Base-by-base conservation (phyloP, 2,113 vertebrate species). In the Ophiodon elongatus region DNA sequence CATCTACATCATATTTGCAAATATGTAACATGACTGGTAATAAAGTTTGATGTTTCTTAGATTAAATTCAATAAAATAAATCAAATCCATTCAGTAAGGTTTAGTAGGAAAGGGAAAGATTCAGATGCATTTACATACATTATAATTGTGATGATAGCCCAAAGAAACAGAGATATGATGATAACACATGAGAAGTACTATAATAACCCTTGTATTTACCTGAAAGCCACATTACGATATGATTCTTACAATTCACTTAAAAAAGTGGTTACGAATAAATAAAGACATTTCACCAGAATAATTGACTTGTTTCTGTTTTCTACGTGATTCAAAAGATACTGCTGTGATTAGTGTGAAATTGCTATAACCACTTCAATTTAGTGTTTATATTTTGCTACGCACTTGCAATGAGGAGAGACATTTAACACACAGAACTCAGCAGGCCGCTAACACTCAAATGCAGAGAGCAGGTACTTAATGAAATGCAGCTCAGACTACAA, bases 381-480 rank as follows among this genome's bases (percentile, higher is more conserved):
- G 29, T 86, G n/a, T 91, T 84, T 73, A 73, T 81, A 79, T 83
- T 88, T 88, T 83, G 74, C 76, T 43, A 59, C 66, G 62, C 63
- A 57, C 64, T 78, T 90, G 76, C 83, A 94, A 88, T 92, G 86
- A 86, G 82, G 43, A 83, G 85, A 87, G 80, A 88, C 73, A 76
- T 52, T 83, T 66, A 74, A 73, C 47, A 73, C 73, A 76, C 73
- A 79, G 88, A 92, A 86, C 83, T 67, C 88, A 92, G 90, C 91
- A 84, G 91, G 88, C 75, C 59, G 66, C 90, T 93, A 89, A 93
- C 86, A 65, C 76, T 82, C 68, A 60, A 86, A 77, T 80, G 85
- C 79, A 73, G 63, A 83, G 83, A 79, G 80, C 73, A 66, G 77
- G 67, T 89, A 73, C 80, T 81, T 92, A 89, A 93, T 90, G 88